Conservation (phyloP, 30 jellyfish, hydroid and myxozoan genomes). For the Mastigias papua region DNA sequence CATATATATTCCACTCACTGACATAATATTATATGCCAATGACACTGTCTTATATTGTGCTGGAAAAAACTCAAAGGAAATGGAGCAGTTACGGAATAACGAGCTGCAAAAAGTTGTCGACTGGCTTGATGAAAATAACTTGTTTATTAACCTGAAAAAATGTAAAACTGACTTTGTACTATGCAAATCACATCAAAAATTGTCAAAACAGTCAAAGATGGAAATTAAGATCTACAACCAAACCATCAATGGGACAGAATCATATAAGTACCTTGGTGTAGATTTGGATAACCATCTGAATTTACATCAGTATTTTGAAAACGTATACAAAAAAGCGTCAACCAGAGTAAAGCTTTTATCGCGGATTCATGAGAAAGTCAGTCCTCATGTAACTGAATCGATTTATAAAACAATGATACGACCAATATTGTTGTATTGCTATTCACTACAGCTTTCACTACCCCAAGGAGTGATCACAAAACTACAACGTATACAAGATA, state of each 20-base stretch:
- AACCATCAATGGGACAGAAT: constrained; percentile 25
- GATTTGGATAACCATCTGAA: constrained; percentile 60
- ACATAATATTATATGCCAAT: constrained; percentile 40
- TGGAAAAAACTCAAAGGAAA: constrained; percentile 21
- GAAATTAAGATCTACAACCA: constrained; percentile 21
- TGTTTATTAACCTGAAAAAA: constrained; percentile 45
- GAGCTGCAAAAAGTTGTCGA: constrained; percentile 63
- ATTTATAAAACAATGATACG: constrained; percentile 60
- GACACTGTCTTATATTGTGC: constrained; percentile 45
- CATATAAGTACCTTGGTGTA: constrained; percentile 57
- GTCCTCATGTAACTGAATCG: constrained; percentile 53
- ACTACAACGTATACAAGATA: constrained; percentile 64
- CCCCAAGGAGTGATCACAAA: constrained; percentile 56
- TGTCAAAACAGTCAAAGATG: constrained; percentile 58
- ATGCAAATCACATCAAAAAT: constrained; percentile 47
- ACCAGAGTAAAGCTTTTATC: constrained; percentile 47
- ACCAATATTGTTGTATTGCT: constrained; percentile 74
- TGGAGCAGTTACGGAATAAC: not conserved
- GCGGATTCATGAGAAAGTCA: constrained; percentile 46
- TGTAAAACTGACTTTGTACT: constrained; percentile 55
- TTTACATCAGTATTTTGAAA: constrained; percentile 43
- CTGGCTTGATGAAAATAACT: constrained; percentile 67
- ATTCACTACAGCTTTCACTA: constrained; percentile 40
- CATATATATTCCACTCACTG: constrained; percentile 48
- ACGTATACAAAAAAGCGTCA: constrained; percentile 43